Evolutionary conservation across 1,140 invertebrate species (phyloP), one percentile per base, ranked within the genome.

Genomic region (Diplogasteroides magnus): DNA sequence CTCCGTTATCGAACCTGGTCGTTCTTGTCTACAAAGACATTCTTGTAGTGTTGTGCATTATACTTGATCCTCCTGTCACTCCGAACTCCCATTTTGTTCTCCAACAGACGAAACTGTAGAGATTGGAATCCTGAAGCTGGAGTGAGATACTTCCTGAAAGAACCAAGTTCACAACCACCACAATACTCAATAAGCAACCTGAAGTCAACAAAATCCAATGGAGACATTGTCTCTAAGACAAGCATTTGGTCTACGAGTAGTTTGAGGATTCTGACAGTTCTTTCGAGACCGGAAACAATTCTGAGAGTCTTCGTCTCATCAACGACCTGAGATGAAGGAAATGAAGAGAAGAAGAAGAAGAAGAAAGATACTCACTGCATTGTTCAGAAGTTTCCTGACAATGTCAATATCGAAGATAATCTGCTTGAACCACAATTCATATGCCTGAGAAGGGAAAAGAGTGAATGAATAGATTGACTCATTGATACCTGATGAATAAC

Each of bases 351-450:
- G 37, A 19, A 48, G 37, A 48, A 48, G 37, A 48, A 6, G 37
- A 48, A 6, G 37, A 48, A 19, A 48, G 37, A 48, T 31, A 29
- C 55, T 31, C 27, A 71, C 69, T 26, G 59, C 86, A 0, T 88
- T 87, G 71, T 88, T 89, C 76, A 98, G 91, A 59, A 96, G 85
- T 1, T 87, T 84, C 63, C 93, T 84, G 6, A 98, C 90, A 0
- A 93, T 96, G 81, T 98, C 94, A 67, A 98, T 85, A 81, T 99
- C 96, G 82, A 89, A 97, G 65, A 98, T 90, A 55, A 99, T 96
- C 86, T 98, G 95, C 84, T 98, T 98, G 86, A 99, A 99, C 96
- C 96, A 98, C 19, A 99, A 86, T 84, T 98, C 96, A 84, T 98
- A 98, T 0, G 94, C 94, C 97, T 68, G 26, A 31, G 62, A 26